Conservation (phyloP, 92 coral and sea anemone genomes). For the Isaurus tuberculatus region DNA sequence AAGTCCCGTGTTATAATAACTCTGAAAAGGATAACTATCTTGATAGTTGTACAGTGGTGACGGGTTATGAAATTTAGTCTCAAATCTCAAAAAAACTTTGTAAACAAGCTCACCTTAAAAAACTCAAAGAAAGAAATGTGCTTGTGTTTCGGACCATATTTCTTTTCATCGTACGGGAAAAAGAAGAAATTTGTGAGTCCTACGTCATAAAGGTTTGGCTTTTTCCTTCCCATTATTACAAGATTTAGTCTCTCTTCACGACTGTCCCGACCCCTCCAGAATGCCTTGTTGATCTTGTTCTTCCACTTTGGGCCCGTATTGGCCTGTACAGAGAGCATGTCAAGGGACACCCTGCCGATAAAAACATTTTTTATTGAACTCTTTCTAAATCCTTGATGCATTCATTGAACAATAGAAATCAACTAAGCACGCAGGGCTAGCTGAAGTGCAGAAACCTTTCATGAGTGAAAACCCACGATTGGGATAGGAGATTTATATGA, state of each 20-base stretch:
- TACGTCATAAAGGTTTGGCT: constrained; percentile 89
- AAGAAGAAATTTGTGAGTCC: constrained; percentile 98
- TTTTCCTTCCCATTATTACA: constrained; percentile 87
- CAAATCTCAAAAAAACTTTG: neutral
- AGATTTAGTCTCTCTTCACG: constrained; percentile 89
- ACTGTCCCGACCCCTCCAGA: constrained; percentile 99
- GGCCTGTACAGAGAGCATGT: constrained; percentile 93
- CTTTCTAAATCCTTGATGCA: neutral
- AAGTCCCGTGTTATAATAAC: no score
- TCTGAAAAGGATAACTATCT: no score
- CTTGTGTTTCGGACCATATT: constrained; percentile 92
- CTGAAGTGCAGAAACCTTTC: no score
- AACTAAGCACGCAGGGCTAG: no score
- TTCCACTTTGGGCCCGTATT: constrained; percentile 93
- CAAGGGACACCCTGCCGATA: constrained; percentile 78
- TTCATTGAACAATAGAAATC: neutral
- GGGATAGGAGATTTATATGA: no score
- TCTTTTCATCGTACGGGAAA: constrained; percentile 89
- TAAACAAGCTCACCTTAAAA: constrained; percentile 71
- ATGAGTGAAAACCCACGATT: no score
- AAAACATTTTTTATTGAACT: neutral
- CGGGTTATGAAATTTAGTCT: no score
- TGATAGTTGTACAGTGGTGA: no score
- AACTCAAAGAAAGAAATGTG: constrained; percentile 96
- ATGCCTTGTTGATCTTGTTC: constrained; percentile 88